A percentile compares a stretch with the other conserved stretches of the same genome.
phyloP scores from a whole-genome alignment of 2,888 invertebrate genomes.

The Sicus ferrugineus region DNA sequence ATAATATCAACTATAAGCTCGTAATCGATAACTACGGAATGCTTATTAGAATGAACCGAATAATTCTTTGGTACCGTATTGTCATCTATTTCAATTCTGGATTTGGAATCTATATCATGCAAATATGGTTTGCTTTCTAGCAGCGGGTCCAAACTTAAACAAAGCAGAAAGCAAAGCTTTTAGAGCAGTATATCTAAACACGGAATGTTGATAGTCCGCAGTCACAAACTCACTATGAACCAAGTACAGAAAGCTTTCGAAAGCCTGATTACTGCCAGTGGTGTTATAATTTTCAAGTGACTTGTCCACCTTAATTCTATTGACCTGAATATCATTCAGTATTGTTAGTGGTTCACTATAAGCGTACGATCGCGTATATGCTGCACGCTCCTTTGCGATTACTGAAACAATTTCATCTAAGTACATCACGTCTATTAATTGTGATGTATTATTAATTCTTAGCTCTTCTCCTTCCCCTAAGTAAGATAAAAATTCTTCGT shows the following conservation, averaged over 20 bases:
- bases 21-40: conserved; percentile 39
- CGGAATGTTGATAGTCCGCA: conserved; percentile 75
- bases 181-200: conserved; percentile 73
- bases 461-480: conserved; percentile 47
- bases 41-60: neutral
- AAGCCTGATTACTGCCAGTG: conserved; percentile 70
- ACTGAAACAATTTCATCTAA: conserved; percentile 42
- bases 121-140: conserved; percentile 73
- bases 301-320: conserved; percentile 56
- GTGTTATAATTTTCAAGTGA: conserved; percentile 49
- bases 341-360: conserved; percentile 24
- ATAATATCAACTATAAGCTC: conserved; percentile 43
- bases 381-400: conserved; percentile 27
- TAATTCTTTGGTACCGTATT: neutral
- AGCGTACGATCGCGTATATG: conserved; percentile 20
- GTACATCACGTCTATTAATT: conserved; percentile 36
- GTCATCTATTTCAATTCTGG: conserved; percentile 37
- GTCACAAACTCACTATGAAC: conserved; percentile 79
- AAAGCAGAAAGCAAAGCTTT: too few species aligned
- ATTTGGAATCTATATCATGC: conserved; percentile 67
- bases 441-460: conserved; percentile 18
- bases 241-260: conserved; percentile 77
- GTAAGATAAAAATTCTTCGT: conserved; percentile 43
- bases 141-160: too few species aligned
- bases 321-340: neutral